Evolutionary conservation across 2,113 vertebrate genomes (phyloP).

Genomic region (Eudyptes chrysolophus): DNA sequence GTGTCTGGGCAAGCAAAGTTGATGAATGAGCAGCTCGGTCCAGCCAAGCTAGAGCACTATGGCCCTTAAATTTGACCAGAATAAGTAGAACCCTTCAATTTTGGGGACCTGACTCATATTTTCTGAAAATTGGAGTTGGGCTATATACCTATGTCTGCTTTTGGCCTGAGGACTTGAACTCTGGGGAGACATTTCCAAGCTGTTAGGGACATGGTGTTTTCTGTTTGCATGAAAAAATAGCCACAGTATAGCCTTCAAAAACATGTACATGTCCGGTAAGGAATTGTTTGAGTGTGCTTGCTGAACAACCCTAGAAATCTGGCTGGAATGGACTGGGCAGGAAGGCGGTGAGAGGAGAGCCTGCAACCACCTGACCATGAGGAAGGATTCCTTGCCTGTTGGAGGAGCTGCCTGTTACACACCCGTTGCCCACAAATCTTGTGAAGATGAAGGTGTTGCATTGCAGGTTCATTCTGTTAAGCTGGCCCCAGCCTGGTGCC

Average conservation of each 20-base stretch:
- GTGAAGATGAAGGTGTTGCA: not conserved
- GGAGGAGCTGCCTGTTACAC: not conserved
- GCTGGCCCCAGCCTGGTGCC: not conserved
- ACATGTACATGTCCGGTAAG: fast-evolving
- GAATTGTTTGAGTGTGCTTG: not conserved
- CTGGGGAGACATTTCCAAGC: not conserved
- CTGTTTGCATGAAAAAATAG: not conserved
- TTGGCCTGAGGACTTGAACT: not conserved
- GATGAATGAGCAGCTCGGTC: not conserved
- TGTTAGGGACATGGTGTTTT: not conserved
- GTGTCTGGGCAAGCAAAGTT: not conserved
- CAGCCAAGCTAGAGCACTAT: not conserved
- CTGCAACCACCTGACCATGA: not conserved
- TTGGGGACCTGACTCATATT: not conserved
- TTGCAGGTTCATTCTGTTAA: not conserved
- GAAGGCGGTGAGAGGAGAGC: fast-evolving
- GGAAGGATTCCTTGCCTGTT: not conserved
- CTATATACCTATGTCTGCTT: not conserved
- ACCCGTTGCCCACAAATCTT: not conserved
- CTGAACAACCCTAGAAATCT: not conserved
- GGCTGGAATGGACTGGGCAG: not conserved
- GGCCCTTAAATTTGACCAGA: not conserved
- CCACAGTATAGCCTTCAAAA: not conserved
- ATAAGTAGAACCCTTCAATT: not conserved
- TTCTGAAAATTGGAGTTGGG: not conserved